Evolutionary conservation across 2,888 invertebrate species (phyloP), one percentile per base, ranked within the genome.

Genomic region (Trichacis sp.): DNA sequence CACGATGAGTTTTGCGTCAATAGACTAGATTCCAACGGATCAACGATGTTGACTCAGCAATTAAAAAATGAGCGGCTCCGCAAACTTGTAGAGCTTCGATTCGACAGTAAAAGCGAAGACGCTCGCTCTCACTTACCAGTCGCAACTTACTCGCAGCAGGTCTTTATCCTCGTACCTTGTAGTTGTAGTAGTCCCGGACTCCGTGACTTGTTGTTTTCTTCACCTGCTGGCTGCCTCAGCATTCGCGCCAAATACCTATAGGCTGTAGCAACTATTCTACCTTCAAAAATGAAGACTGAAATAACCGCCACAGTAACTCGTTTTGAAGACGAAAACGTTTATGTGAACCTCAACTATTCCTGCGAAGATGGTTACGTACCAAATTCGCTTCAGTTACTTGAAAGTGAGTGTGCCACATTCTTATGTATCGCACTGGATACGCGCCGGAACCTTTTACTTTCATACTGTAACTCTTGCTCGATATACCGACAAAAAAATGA

Each of bases 341-440:
- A 73, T 54, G 49, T 69, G 48, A 53, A 62, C 51, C 68, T 68
- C 42, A 80, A 82, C 57, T 57, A 75, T 36, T 77, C 68, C 59
- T 84, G 83, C 64, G 68, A 79, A 18, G 59, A 72, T 24, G 64
- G 71, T 46, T 75, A 75, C 58, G 73, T 82, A 46, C 83, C 83
- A 2, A 71, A 76, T 18, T 73, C 80, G 14, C 67, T 72, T 19
- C 78, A 83, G 43, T 73, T 78, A 20, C 72, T 83, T 54, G 78
- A 78, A 67, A 79, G 83, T 84, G 69, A 84, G 83, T 81, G 46
- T 50, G 38, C 54, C 33, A 20, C 24, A 42, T 49, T 48, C 43
- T 40, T 38, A 33, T 33, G 33, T 9, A 36, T 8, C 9, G 11
- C 11, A 36, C 36, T 12, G 2, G 6, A 42, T 4, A 15, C 6